Evolutionary conservation across 2,888 invertebrate species (phyloP).

Genomic region (Stenolophus ochropezus): DNA sequence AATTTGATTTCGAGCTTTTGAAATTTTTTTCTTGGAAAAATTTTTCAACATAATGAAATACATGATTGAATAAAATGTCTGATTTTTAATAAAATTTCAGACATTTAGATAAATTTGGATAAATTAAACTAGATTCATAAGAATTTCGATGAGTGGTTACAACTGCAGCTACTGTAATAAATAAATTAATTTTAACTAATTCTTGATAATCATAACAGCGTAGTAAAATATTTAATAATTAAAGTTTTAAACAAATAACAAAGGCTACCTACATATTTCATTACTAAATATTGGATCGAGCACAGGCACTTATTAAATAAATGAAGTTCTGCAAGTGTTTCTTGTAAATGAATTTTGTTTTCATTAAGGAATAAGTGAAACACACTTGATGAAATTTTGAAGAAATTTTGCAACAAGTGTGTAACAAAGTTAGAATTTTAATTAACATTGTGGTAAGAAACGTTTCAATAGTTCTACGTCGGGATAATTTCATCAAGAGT

Average conservation of each 20-base stretch:
- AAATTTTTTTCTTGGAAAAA: no score
- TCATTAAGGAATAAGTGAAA: background rate
- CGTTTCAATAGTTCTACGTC: conserved; percentile 43
- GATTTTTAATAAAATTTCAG: no score
- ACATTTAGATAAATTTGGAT: no score
- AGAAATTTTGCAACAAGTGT: conserved; percentile 14
- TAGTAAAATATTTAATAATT: background rate
- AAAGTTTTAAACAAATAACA: background rate
- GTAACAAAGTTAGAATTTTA: conserved; percentile 39
- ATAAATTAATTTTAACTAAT: no score
- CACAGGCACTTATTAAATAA: background rate
- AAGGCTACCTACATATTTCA: background rate
- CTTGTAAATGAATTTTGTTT: conserved; percentile 4
- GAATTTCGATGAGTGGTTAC: no score
- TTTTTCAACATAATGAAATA: no score
- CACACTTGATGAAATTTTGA: background rate
- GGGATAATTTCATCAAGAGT: conserved; percentile 54
- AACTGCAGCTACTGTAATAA: no score
- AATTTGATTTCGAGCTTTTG: no score
- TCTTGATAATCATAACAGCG: no score
- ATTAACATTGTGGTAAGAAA: conserved; percentile 51
- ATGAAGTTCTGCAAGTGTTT: background rate
- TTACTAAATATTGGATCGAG: background rate
- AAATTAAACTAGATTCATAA: no score
- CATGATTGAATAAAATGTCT: no score